Evolutionary conservation across 2,113 vertebrate genomes (phyloP).

Genomic region (Elaphurus davidianus): DNA sequence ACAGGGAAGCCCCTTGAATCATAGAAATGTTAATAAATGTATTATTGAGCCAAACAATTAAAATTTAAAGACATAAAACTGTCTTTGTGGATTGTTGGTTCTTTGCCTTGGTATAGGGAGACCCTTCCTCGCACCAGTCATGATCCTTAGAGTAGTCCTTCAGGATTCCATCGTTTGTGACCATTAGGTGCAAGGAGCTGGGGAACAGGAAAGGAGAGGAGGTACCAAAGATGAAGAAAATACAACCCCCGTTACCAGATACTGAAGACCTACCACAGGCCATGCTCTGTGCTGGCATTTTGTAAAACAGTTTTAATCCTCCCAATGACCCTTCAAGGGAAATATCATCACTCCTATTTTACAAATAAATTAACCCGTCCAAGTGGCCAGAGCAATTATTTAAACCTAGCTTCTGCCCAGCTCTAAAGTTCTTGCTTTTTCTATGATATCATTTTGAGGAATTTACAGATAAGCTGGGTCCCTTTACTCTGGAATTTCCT

Average conservation of each 20-base stretch:
- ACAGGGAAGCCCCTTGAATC: background rate
- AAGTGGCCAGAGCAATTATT: background rate
- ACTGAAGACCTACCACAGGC: background rate
- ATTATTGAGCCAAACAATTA: background rate
- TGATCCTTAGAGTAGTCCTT: background rate
- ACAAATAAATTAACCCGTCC: background rate
- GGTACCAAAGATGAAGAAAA: background rate
- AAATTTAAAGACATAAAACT: background rate
- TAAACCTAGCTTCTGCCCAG: background rate
- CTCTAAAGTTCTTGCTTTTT: background rate
- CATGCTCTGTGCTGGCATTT: background rate
- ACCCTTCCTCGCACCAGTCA: background rate
- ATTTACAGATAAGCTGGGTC: background rate
- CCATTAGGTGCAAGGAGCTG: background rate
- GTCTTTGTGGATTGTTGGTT: background rate
- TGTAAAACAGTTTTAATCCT: background rate
- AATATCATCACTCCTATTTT: background rate
- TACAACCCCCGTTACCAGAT: background rate
- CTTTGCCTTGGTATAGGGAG: background rate
- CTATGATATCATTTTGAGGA: background rate
- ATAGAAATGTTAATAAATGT: background rate
- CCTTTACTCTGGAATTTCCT: background rate
- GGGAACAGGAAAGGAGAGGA: background rate
- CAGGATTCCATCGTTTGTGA: background rate
- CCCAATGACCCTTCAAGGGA: background rate